Evolutionary conservation across 2,888 invertebrate genomes (phyloP), one percentile per base, ranked within the genome.

Genomic region (Philaethria dido): DNA sequence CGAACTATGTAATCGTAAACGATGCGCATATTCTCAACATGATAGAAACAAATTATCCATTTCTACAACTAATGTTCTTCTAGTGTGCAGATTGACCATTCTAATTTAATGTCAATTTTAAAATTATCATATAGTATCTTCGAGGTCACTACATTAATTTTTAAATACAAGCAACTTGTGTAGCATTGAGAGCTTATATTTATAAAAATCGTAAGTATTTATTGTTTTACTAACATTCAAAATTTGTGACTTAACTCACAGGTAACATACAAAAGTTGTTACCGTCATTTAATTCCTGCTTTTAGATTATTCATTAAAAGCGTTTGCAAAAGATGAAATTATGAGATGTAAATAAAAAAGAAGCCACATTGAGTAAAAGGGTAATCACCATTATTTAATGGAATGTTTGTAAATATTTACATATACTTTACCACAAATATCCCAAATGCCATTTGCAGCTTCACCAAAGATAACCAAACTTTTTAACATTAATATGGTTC

Each of bases 1-100:
- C 33, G 25, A 33, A 29, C 29, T 52, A 52, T 52, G 29, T 52
- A 61, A 29, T 62, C 18, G 69, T 69, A 71, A 74, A 74, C 72
- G 70, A 74, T 73, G 74, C 70, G 72, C 74, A 70, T 66, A 20
- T 48, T 48, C 52, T 20, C 9, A 66, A 69, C 52, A 25, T 64
- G 33, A 57, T 50, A 54, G 22, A 44, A 18, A 16, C 22, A 60
- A 60, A 60, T 42, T 25, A 18, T 29, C 33, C 16, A 29, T 4
- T 29, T 18, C 18, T 55, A 52, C 1, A 50, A 48, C 55, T 48
- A 60, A 25, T 47, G 45, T 33, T 18, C 47, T 29, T 45, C 60
- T 33, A 60, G 47, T 60, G 9, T 20, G 33, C 45, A 44, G 16
- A 33, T 18, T 47, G 60, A 47, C 47, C 45, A 47, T 29, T 33